A percentile compares a stretch with the other conserved stretches of the same genome.
Conservation (phyloP, 2,797 vertebrate genomes). For the Sebastes jordani region DNA sequence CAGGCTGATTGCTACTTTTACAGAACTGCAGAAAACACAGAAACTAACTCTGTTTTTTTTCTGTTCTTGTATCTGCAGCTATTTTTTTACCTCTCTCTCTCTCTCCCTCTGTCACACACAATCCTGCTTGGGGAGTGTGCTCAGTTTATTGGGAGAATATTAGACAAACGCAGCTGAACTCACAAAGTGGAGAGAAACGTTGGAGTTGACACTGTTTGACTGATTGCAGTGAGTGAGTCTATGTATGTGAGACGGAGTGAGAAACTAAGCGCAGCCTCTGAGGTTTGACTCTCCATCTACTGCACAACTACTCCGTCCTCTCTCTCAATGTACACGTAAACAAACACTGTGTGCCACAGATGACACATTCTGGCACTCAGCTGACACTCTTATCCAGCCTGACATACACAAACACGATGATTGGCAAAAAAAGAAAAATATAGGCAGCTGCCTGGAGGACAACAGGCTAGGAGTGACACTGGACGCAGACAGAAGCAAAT, state of each 20-base stretch:
- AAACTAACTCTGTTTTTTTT: slow-evolving; percentile 25
- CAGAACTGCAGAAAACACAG: slow-evolving; percentile 67
- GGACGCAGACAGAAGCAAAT: slow-evolving; percentile 36
- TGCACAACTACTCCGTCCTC: neutral
- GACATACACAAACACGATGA: slow-evolving; percentile 21
- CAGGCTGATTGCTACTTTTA: slow-evolving; percentile 72
- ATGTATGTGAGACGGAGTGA: neutral
- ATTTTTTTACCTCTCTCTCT: slow-evolving; percentile 23
- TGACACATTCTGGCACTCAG: neutral
- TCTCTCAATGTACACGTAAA: neutral
- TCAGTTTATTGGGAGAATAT: slow-evolving; percentile 51
- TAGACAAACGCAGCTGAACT: slow-evolving; percentile 41
- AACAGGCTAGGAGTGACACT: slow-evolving; percentile 9
- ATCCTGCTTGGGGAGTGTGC: slow-evolving; percentile 5
- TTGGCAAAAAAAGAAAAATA: slow-evolving; percentile 34
- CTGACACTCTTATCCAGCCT: slow-evolving; percentile 8
- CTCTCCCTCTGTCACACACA: neutral
- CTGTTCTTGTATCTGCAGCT: slow-evolving; percentile 32
- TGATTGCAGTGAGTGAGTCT: slow-evolving; percentile 34
- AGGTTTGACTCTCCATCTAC: neutral
- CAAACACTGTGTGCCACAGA: neutral
- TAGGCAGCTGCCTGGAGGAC: slow-evolving; percentile 20
- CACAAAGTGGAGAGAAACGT: slow-evolving; percentile 33
- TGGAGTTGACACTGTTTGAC: slow-evolving; percentile 40
- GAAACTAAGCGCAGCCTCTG: slow-evolving; percentile 12